These are phyloP conservation scores for Agrilus mali DNA, from an alignment of 2,888 invertebrate species.

Conservation along the genomic window DNA sequence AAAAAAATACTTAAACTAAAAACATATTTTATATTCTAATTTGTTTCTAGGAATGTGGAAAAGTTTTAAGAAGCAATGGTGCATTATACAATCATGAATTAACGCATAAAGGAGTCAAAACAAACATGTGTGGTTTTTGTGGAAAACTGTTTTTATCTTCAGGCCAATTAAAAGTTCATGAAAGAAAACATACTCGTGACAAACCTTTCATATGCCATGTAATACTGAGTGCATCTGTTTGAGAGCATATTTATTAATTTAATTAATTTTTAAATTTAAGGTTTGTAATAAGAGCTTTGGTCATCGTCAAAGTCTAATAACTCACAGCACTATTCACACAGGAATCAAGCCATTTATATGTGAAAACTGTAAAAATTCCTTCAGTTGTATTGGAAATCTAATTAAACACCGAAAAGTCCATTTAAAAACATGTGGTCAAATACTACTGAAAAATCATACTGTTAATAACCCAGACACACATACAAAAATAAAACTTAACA, in stretches of 20 bases:
- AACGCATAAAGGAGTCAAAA: conserved; percentile 22
- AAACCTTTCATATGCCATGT: conserved; percentile 28
- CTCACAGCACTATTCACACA: conserved; percentile 36
- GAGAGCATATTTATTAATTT: background rate
- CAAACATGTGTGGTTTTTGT: conserved; percentile 27
- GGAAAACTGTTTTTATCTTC: conserved; percentile 26
- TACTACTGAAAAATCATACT: conserved; percentile 23
- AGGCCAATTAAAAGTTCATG: conserved; percentile 27
- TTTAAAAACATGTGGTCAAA: conserved; percentile 34
- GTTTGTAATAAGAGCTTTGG: conserved; percentile 37
- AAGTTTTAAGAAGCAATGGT: conserved; percentile 25
- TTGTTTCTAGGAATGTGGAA: conserved; percentile 22
- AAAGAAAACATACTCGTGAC: conserved; percentile 28
- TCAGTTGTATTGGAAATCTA: conserved; percentile 38
- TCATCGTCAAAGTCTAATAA: conserved; percentile 37
- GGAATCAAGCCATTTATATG: conserved; percentile 39
- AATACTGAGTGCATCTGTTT: conserved; percentile 6
- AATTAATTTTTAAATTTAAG: conserved; percentile 20
- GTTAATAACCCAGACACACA: conserved; percentile 25
- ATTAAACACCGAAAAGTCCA: conserved; percentile 37
- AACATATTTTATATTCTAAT: conserved; percentile 1
- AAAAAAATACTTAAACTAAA: background rate
- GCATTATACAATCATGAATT: conserved; percentile 26
- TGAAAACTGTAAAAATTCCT: conserved; percentile 34
- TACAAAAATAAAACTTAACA: conserved; percentile 25